phyloP scores from a whole-genome alignment of 1,140 invertebrate species.

The Caligus rogercresseyi region DNA sequence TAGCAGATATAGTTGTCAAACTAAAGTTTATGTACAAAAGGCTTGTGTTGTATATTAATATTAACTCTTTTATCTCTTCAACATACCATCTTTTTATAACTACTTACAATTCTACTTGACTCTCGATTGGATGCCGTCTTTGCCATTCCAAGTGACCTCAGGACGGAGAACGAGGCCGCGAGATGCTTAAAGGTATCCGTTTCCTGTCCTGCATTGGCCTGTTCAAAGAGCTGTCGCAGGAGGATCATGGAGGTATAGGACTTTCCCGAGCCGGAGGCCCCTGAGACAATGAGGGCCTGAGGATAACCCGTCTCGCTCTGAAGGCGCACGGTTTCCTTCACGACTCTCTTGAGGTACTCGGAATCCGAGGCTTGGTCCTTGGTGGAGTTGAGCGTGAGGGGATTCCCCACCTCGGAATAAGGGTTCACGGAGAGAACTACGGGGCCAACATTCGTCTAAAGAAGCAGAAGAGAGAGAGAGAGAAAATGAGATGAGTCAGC shows the following conservation, averaged over 20 bases:
- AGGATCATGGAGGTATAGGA: slow-evolving; percentile 81
- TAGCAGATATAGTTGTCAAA: too few species aligned
- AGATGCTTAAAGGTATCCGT: slow-evolving; percentile 92
- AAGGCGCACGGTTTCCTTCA: slow-evolving; percentile 75
- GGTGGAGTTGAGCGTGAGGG: slow-evolving; percentile 65
- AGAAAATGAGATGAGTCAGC: too few species aligned
- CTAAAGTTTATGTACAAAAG: too few species aligned
- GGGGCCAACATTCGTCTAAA: slow-evolving; percentile 76
- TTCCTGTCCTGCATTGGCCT: slow-evolving; percentile 76
- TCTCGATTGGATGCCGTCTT: slow-evolving; percentile 74
- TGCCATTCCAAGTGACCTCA: slow-evolving; percentile 71
- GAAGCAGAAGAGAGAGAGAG: slow-evolving; percentile 18
- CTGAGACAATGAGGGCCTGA: slow-evolving; percentile 77
- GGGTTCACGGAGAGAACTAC: slow-evolving; percentile 74
- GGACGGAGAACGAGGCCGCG: slow-evolving; percentile 77
- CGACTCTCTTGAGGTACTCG: slow-evolving; percentile 58
- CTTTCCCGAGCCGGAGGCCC: slow-evolving; percentile 82
- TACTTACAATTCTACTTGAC: slow-evolving; percentile 77
- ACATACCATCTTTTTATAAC: too few species aligned
- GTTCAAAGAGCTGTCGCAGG: slow-evolving; percentile 71
- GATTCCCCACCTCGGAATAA: slow-evolving; percentile 65
- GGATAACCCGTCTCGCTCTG: slow-evolving; percentile 45
- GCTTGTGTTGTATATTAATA: too few species aligned
- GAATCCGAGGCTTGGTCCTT: slow-evolving; percentile 35
- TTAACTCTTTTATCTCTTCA: too few species aligned